Conservation (phyloP, 2,113 vertebrate genomes). For the Erythrocebus patas region DNA sequence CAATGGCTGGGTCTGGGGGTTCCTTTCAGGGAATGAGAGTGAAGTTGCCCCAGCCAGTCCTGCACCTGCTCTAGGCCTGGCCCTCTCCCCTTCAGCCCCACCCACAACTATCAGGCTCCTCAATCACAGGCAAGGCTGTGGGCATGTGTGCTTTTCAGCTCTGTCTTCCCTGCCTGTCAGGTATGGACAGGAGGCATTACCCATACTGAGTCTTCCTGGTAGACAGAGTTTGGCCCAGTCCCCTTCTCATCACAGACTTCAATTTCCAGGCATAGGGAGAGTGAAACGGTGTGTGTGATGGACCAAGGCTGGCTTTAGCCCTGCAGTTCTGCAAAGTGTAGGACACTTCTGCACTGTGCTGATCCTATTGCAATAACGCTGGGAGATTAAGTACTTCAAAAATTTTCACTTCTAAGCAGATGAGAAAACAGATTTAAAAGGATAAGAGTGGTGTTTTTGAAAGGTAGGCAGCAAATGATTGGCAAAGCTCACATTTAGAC, state of each 20-base stretch:
- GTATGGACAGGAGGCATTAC: background rate
- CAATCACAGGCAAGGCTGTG: background rate
- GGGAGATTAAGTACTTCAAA: background rate
- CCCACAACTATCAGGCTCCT: background rate
- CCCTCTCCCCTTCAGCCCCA: background rate
- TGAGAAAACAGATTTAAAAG: background rate
- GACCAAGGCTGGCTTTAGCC: background rate
- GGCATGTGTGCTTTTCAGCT: background rate
- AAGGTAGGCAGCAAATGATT: background rate
- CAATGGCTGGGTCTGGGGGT: background rate
- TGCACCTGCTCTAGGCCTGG: accelerated
- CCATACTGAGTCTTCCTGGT: background rate
- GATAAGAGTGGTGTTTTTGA: background rate
- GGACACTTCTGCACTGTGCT: background rate
- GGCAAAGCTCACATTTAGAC: background rate
- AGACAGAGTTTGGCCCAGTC: background rate
- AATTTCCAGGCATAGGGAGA: background rate
- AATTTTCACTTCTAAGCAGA: background rate
- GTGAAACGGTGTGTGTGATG: background rate
- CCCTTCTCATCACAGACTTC: background rate
- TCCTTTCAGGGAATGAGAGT: background rate
- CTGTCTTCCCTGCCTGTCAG: background rate
- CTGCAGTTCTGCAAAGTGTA: background rate
- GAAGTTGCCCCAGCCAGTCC: background rate
- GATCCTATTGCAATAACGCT: background rate